Evolutionary conservation across 1,140 invertebrate genomes (phyloP).

Genomic region (Cyclina sinensis): DNA sequence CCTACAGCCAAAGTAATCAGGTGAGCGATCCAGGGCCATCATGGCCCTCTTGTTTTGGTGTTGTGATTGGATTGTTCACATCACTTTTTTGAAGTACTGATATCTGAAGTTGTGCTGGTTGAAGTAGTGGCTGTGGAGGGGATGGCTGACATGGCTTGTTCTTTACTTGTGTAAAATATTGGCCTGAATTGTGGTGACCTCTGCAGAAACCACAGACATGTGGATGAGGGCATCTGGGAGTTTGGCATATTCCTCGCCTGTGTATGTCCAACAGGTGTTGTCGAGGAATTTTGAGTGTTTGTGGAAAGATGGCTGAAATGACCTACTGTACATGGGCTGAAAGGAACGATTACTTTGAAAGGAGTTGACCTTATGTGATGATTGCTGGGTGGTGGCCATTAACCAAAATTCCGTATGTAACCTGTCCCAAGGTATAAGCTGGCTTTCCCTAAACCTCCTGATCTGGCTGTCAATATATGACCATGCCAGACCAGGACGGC

Average conservation of each 20-base stretch:
- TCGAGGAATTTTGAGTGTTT: not conserved
- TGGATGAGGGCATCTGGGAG: not conserved
- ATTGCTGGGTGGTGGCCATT: not conserved
- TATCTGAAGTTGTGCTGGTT: not conserved
- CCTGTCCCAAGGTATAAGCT: conserved; percentile 34
- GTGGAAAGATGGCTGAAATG: not conserved
- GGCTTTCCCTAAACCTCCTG: not conserved
- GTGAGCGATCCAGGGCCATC: too few species aligned
- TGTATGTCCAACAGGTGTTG: conserved; percentile 41
- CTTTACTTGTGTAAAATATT: not conserved
- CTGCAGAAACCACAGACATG: conserved; percentile 61
- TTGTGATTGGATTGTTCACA: too few species aligned
- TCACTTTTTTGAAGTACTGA: too few species aligned
- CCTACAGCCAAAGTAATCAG: too few species aligned
- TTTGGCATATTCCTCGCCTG: not conserved
- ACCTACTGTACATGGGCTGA: not conserved
- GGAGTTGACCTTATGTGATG: not conserved
- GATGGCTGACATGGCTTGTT: not conserved
- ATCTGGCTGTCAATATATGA: not conserved
- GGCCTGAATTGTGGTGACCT: not conserved
- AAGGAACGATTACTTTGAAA: not conserved
- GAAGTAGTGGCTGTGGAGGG: too few species aligned
- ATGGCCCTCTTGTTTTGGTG: too few species aligned
- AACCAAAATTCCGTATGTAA: conserved; percentile 47
- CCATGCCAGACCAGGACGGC: not conserved